Evolutionary conservation across 2,113 vertebrate genomes (phyloP).

Genomic region (Lates calcarifer): DNA sequence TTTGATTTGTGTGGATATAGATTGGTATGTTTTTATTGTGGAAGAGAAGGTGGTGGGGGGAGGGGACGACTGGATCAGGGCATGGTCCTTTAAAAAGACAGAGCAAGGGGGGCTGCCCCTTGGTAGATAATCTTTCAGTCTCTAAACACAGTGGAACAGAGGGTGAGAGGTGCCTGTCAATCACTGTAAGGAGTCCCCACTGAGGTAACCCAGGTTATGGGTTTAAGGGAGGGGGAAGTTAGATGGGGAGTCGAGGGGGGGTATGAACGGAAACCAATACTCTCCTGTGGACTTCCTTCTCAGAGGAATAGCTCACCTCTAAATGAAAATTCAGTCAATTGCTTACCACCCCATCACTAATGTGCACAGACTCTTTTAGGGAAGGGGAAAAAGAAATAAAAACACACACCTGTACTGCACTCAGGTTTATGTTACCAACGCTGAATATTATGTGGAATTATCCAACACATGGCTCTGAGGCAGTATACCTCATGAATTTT

Average conservation of each 20-base stretch:
- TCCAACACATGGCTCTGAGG: no score
- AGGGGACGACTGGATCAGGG: neutral
- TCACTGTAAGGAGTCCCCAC: slow-evolving; percentile 57
- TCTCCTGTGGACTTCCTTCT: slow-evolving; percentile 2
- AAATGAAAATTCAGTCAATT: slow-evolving; percentile 16
- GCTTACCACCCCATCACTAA: neutral
- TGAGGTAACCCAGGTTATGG: slow-evolving; percentile 49
- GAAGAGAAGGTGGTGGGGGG: slow-evolving; percentile 11
- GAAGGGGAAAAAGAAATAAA: neutral
- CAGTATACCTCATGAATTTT: no score
- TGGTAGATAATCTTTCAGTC: slow-evolving; percentile 65
- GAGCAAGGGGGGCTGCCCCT: slow-evolving; percentile 2
- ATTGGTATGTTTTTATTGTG: slow-evolving; percentile 68
- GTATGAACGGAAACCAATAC: neutral
- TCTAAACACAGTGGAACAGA: slow-evolving; percentile 56
- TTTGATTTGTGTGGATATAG: slow-evolving; percentile 63
- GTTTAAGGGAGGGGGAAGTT: slow-evolving; percentile 10
- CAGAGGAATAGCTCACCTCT: neutral
- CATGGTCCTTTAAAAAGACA: slow-evolving; percentile 3
- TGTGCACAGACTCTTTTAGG: neutral
- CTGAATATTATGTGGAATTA: neutral
- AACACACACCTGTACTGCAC: neutral
- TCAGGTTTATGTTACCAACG: neutral
- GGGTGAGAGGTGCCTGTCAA: slow-evolving; percentile 72
- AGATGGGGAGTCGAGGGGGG: neutral